Percentiles rank a stretch among this genome's conserved stretches.
Conservation (phyloP, 2,888 invertebrate species). For the Ecliptopera silaceata region DNA sequence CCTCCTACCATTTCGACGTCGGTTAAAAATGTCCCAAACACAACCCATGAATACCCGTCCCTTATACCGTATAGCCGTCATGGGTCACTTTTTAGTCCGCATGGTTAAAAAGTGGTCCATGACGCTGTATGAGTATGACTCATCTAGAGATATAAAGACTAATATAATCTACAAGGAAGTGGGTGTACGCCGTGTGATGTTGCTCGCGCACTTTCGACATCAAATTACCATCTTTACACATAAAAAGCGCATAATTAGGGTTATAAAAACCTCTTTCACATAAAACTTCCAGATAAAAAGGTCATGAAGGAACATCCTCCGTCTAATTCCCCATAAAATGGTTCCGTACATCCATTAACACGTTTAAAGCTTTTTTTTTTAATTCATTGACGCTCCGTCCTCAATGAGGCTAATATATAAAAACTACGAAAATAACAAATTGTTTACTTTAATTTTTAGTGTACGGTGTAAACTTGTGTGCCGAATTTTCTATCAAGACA, state of each 20-base stretch:
- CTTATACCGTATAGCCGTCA: too few relatives aligned
- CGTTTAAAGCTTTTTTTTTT: slow-evolving; percentile 65
- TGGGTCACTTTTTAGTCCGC: too few relatives aligned
- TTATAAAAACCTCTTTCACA: slow-evolving; percentile 76
- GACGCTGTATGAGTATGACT: neutral
- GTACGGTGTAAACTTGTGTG: slow-evolving; percentile 68
- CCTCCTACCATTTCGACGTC: too few relatives aligned
- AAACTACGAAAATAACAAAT: slow-evolving; percentile 69
- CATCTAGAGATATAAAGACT: too few relatives aligned
- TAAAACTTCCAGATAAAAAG: slow-evolving; percentile 77
- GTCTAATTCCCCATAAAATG: slow-evolving; percentile 69
- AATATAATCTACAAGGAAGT: slow-evolving; percentile 21
- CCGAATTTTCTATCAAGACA: slow-evolving; percentile 70
- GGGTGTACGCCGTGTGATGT: slow-evolving; percentile 18
- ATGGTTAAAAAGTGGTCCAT: too few relatives aligned
- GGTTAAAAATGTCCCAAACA: too few relatives aligned
- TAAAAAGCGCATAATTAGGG: slow-evolving; percentile 75
- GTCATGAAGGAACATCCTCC: slow-evolving; percentile 74
- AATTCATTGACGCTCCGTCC: slow-evolving; percentile 76
- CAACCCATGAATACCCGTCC: too few relatives aligned
- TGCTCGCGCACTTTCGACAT: slow-evolving; percentile 46
- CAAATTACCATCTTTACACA: slow-evolving; percentile 62
- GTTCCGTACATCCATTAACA: slow-evolving; percentile 71
- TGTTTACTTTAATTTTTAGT: slow-evolving; percentile 77
- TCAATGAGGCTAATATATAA: slow-evolving; percentile 75